Conservation (phyloP, 2,113 vertebrate species). For the Hoplias malabaricus region DNA sequence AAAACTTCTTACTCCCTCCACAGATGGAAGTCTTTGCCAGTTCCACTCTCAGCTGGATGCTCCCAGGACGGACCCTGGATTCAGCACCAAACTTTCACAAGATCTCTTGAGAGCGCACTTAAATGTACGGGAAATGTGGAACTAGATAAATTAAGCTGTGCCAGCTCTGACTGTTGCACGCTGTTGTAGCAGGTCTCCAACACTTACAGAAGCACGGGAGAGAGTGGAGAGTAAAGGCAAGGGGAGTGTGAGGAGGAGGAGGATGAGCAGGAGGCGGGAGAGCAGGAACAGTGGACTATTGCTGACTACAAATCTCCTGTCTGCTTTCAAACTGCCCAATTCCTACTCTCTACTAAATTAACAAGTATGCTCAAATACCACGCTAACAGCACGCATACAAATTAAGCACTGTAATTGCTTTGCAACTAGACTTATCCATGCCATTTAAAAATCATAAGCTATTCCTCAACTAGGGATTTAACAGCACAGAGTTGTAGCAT, state of each 20-base stretch:
- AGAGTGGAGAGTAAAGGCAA: constrained; percentile 35
- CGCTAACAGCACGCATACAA: neutral
- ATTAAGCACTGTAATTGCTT: constrained; percentile 7
- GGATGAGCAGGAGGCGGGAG: constrained; percentile 17
- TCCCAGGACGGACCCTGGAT: neutral
- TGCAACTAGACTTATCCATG: neutral
- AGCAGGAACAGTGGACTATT: constrained; percentile 25
- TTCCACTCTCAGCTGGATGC: constrained; percentile 6
- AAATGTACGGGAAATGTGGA: too few relatives aligned
- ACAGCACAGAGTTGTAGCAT: neutral
- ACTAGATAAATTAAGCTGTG: constrained; percentile 56
- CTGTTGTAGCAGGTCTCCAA: constrained; percentile 35
- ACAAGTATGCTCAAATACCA: neutral
- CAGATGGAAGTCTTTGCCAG: constrained; percentile 17
- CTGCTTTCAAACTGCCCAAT: constrained; percentile 14
- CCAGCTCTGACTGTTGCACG: constrained; percentile 39
- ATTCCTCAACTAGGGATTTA: neutral
- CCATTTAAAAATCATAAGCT: constrained; percentile 4
- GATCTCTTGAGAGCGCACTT: too few relatives aligned
- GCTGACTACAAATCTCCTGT: constrained; percentile 11
- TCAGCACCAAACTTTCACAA: constrained; percentile 59
- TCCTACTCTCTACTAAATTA: neutral
- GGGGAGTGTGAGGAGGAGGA: constrained; percentile 33
- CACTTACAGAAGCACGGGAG: constrained; percentile 49
- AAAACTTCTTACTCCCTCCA: neutral